Base-by-base conservation (phyloP, 2,797 vertebrate species). In the Eutrigla gurnardus region DNA sequence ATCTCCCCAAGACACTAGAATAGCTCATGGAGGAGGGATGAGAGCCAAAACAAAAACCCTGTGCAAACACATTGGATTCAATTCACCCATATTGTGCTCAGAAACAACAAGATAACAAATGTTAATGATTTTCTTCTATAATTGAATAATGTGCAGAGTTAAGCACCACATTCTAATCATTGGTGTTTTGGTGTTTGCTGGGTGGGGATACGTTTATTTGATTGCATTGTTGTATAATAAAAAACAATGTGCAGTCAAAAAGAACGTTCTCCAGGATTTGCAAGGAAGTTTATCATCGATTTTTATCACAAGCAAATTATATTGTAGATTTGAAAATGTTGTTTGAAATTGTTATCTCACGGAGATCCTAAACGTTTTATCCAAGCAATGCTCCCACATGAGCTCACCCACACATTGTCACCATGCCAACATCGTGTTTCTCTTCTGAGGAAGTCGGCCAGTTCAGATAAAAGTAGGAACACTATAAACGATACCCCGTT, bases 231-330 rank as follows among this genome's bases (percentile, higher is more conserved):
- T 25, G 25, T 25, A 25, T 25, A 25, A 25, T 25, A 25, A 25
- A 25, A 36, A 25, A 42, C n/a, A 62, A 52, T 47, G 13, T 80
- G 45, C 37, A 49, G 3, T 68, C 64, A n/a, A 46, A 57, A 76
- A 53, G n/a, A 83, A 65, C 37, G 13, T 6, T 43, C 25, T 33
- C 10, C 50, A 0, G 8, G 40, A 39, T 43, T 40, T 59, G n/a
- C n/a, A 53, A 58, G 46, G 40, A 10, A 54, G 43, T 35, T 45
- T 64, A 66, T 80, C 40, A 0, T 49, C 33, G n/a, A 14, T 63
- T 75, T 78, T 40, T 1, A 85, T 79, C 69, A 50, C 2, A 70
- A 83, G 63, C 68, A 86, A 42, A 17, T 65, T 82, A 40, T 52
- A 33, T 50, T 25, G 17, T 65, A 39, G 18, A 70, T 84, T 60